Evolutionary conservation across 2,888 invertebrate genomes (phyloP), one percentile per base, ranked within the genome.

Genomic region (Chaitophorus viminalis): DNA sequence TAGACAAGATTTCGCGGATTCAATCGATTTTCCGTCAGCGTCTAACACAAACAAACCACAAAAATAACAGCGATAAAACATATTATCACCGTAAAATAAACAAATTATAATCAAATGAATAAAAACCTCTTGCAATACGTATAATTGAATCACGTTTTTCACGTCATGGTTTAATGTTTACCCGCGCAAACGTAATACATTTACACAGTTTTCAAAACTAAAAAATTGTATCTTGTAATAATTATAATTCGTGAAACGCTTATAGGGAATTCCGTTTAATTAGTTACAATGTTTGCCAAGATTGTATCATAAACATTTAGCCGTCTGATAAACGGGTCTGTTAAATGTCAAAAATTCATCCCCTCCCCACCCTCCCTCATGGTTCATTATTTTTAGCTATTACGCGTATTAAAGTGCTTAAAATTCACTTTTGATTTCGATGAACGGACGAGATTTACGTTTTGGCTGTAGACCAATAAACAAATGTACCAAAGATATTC

Each of bases 1-100:
- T 46, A 93, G 91, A n/a, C 90, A 90, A 18, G 90, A 89, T 81
- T 90, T 90, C 11, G 89, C 89, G 14, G 87, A 87, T 60, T 87
- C 87, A 21, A 88, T 31, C 17, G 82, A 88, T 70, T 83, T 83
- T 5, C 82, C 88, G 68, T 88, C 82, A 1, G 88, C 82, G 39
- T 83, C 88, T 88, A 54, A 31, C 60, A 60, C 60, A 60, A 21
- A 25, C 25, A 60, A 60, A 60, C 6, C 21, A 60, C 6, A 60
- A 60, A 2, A 60, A 25, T 60, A 6, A 6, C 21, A 25, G 21
- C 8, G 21, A 60, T 60, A 25, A 60, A 25, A 60, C 60, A 18
- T 46, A 46, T 39, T 39, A 1, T 11, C 14, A 36, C 14, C 2
- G 14, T 14, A 46, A 46, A 14, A 46, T 1, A 46, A 46, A 46